Evolutionary conservation across 1,140 invertebrate species (phyloP), one percentile per base, ranked within the genome.

Genomic region (Heliconius congener): DNA sequence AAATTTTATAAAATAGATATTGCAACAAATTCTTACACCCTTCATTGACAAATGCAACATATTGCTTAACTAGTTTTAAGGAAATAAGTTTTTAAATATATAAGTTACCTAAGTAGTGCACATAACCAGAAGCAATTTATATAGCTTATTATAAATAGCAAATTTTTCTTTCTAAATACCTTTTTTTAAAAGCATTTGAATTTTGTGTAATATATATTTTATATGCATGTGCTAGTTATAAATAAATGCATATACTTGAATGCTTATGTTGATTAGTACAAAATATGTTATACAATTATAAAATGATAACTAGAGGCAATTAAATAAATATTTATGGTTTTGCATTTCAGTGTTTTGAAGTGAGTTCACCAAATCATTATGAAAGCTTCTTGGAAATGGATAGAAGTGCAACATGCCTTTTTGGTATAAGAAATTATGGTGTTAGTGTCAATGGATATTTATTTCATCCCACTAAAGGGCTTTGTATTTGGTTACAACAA

Each of bases 361-460:
- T 99, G 19, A 96, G 97, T 84, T 95, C 96, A 74, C 95, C 96
- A 77, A 90, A 88, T 77, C 84, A 95, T 95, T 86, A 96, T 96
- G 83, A 95, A 95, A 84, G 96, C 97, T 76, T 95, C 16, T 95
- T 99, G 85, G 97, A 98, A 95, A 98, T 99, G 97, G 98, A 99
- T 91, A 95, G 98, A 83, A 98, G 97, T 82, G 98, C 98, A 55
- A 97, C 98, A 74, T 98, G 98, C 94, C 94, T 99, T 76, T 99
- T 99, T 96, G 98, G 98, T 60, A 97, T 99, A 84, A 96, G 97
- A 82, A 98, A 98, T 90, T 99, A 99, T 95, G 98, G 99, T 71
- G 97, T 99, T 39, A 98, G 98, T 90, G 98, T 99, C 76, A 99
- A 98, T 94, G 99, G 98, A 16, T 99, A 98, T 93, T 97, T 98